Evolutionary conservation across 2,888 invertebrate genomes (phyloP), one percentile per base, ranked within the genome.

Genomic region (Camptogramma bilineatum): DNA sequence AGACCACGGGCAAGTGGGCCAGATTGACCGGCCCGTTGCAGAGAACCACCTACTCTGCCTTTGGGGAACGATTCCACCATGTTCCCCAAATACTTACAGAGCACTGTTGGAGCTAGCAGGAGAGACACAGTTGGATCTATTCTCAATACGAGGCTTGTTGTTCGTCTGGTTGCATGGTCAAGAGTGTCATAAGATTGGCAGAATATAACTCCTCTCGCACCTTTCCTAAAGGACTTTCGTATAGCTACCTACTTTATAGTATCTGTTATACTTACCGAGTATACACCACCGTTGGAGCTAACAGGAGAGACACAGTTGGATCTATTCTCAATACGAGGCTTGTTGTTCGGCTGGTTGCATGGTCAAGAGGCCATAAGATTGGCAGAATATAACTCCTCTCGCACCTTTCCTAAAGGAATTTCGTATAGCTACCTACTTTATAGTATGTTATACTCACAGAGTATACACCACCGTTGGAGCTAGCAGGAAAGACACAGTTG

Each of bases 31-130:
- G n/a, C n/a, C n/a, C n/a, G n/a, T n/a, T n/a, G n/a, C n/a, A n/a
- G n/a, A n/a, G n/a, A n/a, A n/a, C n/a, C n/a, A n/a, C n/a, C n/a
- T n/a, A n/a, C n/a, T n/a, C n/a, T n/a, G n/a, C n/a, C n/a, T n/a
- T n/a, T n/a, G n/a, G n/a, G n/a, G n/a, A n/a, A n/a, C n/a, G n/a
- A n/a, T n/a, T n/a, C n/a, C n/a, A n/a, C n/a, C n/a, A n/a, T n/a
- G n/a, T n/a, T n/a, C n/a, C n/a, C n/a, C n/a, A 97, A 24, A 24
- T 24, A 24, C 28, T 28, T 4, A 28, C 28, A 4, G 28, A 28
- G 4, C 98, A 0, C 98, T 98, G 83, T 97, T 97, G n/a, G n/a
- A n/a, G 77, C 97, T 97, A 13, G 97, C 97, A 0, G 98, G 97
- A 0, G 97, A 97, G 4, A 96, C 96, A 76, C 97, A 97, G 34